Conservation (phyloP, 2,797 vertebrate species). For the Delichon dasypus region DNA sequence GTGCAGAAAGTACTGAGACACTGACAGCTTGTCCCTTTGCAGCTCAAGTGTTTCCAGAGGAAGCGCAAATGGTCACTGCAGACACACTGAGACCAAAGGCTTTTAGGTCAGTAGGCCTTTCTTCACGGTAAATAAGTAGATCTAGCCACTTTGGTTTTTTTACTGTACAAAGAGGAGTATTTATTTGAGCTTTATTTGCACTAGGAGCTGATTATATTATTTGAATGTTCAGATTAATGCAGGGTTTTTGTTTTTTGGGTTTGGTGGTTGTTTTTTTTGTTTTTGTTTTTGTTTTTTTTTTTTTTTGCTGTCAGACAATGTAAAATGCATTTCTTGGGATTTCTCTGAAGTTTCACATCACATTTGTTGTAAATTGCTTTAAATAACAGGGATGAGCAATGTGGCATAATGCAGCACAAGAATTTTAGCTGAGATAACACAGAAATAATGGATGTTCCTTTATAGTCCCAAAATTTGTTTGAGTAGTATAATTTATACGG, state of each 20-base stretch:
- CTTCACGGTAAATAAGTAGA: neutral
- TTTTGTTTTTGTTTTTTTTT: neutral
- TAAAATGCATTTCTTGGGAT: neutral
- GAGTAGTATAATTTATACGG: conserved; percentile 6
- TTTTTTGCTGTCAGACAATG: neutral
- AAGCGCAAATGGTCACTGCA: neutral
- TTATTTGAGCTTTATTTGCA: neutral
- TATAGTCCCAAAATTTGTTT: conserved; percentile 22
- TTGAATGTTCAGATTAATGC: neutral
- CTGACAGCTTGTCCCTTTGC: neutral
- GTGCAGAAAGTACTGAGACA: neutral
- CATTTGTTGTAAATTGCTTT: conserved; percentile 20
- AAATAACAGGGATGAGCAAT: neutral
- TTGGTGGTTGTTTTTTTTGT: too few relatives aligned
- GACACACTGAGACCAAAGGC: neutral
- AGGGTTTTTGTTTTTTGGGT: too few relatives aligned
- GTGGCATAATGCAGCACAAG: neutral
- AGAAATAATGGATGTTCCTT: conserved; percentile 18
- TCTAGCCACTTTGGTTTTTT: neutral
- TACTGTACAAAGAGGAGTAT: neutral
- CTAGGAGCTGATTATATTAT: neutral
- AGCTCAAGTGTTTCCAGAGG: neutral
- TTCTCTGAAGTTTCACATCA: conserved; percentile 9
- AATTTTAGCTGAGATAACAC: conserved; percentile 45
- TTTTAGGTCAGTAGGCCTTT: neutral